Evolutionary conservation across 37 sponge, comb jelly and placozoan species (phyloP).

Genomic region (Chondrilla cf. caribensis): DNA sequence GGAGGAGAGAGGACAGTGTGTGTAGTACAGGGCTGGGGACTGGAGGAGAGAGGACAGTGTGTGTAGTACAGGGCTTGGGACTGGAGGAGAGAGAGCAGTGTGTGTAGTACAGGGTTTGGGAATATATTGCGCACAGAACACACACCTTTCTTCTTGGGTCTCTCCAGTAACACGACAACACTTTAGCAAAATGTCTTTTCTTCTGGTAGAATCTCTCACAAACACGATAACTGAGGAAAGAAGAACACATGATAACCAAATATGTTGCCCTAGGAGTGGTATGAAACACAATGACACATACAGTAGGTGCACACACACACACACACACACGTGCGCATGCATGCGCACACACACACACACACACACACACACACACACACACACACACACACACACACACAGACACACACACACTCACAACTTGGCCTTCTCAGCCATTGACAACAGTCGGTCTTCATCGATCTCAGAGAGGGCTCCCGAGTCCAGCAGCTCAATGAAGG

Average conservation of each 20-base stretch:
- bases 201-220: slow-evolving; percentile 76
- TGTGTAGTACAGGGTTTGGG: too few species aligned
- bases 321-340: neutral
- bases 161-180: slow-evolving; percentile 75
- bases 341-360: too few species aligned
- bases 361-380: too few species aligned
- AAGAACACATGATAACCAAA: neutral
- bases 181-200: slow-evolving; percentile 69
- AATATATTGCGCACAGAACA: too few species aligned
- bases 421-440: slow-evolving; percentile 71
- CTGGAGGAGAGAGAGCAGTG: too few species aligned
- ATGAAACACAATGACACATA: neutral
- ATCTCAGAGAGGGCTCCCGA: slow-evolving; percentile 63
- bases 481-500: slow-evolving; percentile 74
- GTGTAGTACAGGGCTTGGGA: too few species aligned
- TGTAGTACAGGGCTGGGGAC: neutral
- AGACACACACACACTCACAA: slow-evolving; percentile 59
- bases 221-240: slow-evolving; percentile 52
- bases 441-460: slow-evolving; percentile 72
- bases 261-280: too few species aligned
- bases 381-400: too few species aligned
- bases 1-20: neutral
- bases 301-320: neutral
- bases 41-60: too few species aligned
- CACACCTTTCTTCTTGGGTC: slow-evolving; percentile 67